phyloP scores from a whole-genome alignment of 1,140 invertebrate genomes.

The Bombus consobrinus region DNA sequence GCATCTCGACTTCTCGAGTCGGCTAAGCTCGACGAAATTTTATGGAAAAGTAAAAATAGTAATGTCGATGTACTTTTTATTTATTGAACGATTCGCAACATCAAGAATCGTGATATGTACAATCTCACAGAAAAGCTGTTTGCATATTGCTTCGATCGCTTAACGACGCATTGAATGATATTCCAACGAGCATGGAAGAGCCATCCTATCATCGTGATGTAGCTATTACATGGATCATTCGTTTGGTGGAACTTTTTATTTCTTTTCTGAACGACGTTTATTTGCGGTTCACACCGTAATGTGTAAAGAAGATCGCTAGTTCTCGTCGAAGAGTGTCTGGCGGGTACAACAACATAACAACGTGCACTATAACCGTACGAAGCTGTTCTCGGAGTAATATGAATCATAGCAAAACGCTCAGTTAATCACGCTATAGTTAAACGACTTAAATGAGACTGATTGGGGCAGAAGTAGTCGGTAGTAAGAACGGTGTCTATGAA shows the following conservation, averaged over 20 bases:
- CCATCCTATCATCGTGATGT: conserved; percentile 27
- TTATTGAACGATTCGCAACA: conserved; percentile 5
- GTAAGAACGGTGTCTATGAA: conserved; percentile 39
- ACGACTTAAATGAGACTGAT: conserved; percentile 32
- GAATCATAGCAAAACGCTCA: conserved; percentile 33
- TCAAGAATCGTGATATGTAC: conserved; percentile 59
- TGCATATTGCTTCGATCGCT: conserved; percentile 41
- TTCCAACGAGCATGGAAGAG: background rate
- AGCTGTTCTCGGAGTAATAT: conserved; percentile 42
- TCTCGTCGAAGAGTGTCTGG: conserved; percentile 9
- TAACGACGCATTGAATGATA: background rate
- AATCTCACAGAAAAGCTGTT: conserved; percentile 34
- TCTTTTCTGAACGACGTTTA: background rate
- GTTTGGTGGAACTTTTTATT: background rate
- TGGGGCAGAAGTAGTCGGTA: conserved; percentile 28
- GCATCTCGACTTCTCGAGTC: background rate
- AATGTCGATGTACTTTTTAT: background rate
- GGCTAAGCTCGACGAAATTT: background rate
- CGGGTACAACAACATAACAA: conserved; percentile 23
- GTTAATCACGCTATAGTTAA: conserved; percentile 22
- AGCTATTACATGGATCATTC: background rate
- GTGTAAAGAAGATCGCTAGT: background rate
- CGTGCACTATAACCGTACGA: conserved; percentile 38
- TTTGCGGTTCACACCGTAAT: background rate
- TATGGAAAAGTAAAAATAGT: background rate